Base-by-base conservation (phyloP, 2,888 invertebrate genomes). In the Dascillus cervinus region DNA sequence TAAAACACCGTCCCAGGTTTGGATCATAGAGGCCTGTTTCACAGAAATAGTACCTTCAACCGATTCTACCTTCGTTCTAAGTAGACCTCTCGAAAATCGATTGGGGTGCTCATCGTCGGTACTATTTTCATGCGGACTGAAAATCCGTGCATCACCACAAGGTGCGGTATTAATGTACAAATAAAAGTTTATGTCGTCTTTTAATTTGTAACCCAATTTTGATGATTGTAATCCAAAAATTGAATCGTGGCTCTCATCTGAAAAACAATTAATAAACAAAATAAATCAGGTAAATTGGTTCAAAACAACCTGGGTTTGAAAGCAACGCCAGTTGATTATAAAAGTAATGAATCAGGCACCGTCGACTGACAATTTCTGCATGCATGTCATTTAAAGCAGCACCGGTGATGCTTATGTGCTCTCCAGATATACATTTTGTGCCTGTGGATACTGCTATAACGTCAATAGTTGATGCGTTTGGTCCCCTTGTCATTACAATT, bases 121-220 rank as follows among this genome's bases (percentile, higher is more conserved):
- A 49, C 78, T 77, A 29, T 62, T 65, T 20, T 55, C 58, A 32
- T 70, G 73, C 66, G 88, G 91, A 47, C 86, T 87, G 73, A 91
- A 94, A 55, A 95, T 89, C 52, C 89, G 72, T 3, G 91, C 91
- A 69, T 96, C 96, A 3, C 97, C 97, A 69, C 97, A 98, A 3
- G 97, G 97, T 22, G 96, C 90, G 13, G 96, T 94, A 69, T 89
- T 94, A 53, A 97, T 92, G 68, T 91, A 98, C 53, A 98, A 72
- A 69, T 97, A 95, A 62, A 98, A 82, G 52, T 81, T 77, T 30
- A 89, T 73, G 49, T 80, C 77, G 8, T 75, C 67, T 55, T 79
- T 80, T 50, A 96, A 60, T 59, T 71, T 75, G 65, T 78, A 88
- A 36, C 66, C 66, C 28, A 68, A 57, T 3, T 69, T 44, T 10